Conservation (phyloP, 2,113 vertebrate species). For the Neogobius melanostomus region DNA sequence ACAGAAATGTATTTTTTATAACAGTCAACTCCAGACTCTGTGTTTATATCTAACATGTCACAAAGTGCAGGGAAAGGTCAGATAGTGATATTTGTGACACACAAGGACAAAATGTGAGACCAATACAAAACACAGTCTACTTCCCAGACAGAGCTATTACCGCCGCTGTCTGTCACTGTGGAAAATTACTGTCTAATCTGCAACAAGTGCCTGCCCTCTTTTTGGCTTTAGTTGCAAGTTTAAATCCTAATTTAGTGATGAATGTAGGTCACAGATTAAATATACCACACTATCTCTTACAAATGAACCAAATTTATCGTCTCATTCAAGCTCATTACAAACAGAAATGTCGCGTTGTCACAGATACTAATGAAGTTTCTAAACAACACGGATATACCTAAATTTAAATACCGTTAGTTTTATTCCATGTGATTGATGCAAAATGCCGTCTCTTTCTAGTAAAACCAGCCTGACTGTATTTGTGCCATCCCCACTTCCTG, state of each 20-base stretch:
- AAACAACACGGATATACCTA: slow-evolving; percentile 2
- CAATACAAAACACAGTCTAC: slow-evolving; percentile 31
- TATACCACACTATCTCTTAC: slow-evolving; percentile 37
- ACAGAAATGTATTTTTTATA: slow-evolving; percentile 19
- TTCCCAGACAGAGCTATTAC: slow-evolving; percentile 32
- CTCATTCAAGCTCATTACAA: slow-evolving; percentile 26
- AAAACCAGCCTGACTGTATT: slow-evolving; percentile 64
- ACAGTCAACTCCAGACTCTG: slow-evolving; percentile 24
- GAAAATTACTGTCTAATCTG: slow-evolving; percentile 45
- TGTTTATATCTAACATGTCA: slow-evolving; percentile 47
- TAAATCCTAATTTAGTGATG: slow-evolving; percentile 31
- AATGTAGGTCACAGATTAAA: slow-evolving; percentile 56
- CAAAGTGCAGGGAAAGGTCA: slow-evolving; percentile 40
- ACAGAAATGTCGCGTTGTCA: slow-evolving; percentile 4
- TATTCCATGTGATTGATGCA: slow-evolving; percentile 44
- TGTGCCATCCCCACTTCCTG: slow-evolving; percentile 74
- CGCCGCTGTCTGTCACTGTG: slow-evolving; percentile 39
- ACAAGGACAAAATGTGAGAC: slow-evolving; percentile 35
- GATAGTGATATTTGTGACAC: slow-evolving; percentile 31
- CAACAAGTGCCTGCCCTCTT: slow-evolving; percentile 49
- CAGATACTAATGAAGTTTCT: slow-evolving; percentile 14
- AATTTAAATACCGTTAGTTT: slow-evolving; percentile 42
- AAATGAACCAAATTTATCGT: slow-evolving; percentile 20
- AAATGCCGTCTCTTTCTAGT: slow-evolving; percentile 66
- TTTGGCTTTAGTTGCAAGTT: slow-evolving; percentile 54